Evolutionary conservation across 2,113 vertebrate species (phyloP).

Genomic region (Trematomus loennbergii): DNA sequence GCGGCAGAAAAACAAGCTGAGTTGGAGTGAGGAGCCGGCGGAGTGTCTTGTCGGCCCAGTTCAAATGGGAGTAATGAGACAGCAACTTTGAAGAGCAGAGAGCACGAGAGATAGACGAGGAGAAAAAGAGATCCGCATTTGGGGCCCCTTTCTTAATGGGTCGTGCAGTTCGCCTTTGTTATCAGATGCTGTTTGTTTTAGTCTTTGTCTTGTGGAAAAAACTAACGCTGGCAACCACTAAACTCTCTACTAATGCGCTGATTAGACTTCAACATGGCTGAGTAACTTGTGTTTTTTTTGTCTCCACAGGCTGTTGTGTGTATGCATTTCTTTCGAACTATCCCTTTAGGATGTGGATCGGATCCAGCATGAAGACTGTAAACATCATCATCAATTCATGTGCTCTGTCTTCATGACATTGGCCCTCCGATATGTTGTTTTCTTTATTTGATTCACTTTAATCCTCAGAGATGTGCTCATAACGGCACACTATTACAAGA

Average conservation of each 20-base stretch:
- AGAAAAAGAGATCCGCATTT: constrained; percentile 27
- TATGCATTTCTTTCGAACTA: constrained; percentile 21
- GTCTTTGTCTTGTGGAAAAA: constrained; percentile 42
- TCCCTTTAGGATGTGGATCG: constrained; percentile 36
- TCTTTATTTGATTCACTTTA: not conserved
- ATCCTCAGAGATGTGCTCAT: not conserved
- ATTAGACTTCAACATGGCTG: constrained; percentile 40
- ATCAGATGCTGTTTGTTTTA: constrained; percentile 73
- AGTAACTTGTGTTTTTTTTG: constrained; percentile 32
- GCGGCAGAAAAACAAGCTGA: constrained; percentile 21
- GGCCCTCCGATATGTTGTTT: not conserved
- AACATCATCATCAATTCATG: constrained; percentile 16
- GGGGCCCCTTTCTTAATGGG: constrained; percentile 69
- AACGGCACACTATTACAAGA: not conserved
- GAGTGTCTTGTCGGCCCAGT: constrained; percentile 32
- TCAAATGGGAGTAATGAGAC: constrained; percentile 64
- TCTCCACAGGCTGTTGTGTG: constrained; percentile 24
- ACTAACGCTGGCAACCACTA: constrained; percentile 41
- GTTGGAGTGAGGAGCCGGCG: constrained; percentile 16
- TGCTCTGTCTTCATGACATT: constrained; percentile 15
- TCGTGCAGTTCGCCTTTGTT: constrained; percentile 76
- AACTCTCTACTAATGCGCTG: constrained; percentile 14
- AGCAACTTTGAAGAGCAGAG: constrained; percentile 67
- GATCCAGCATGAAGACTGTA: constrained; percentile 26
- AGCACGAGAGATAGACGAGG: constrained; percentile 45